Percentiles rank a stretch among this genome's conserved stretches.
phyloP scores from a whole-genome alignment of 2,888 invertebrate genomes.

The Drosophila mimica region DNA sequence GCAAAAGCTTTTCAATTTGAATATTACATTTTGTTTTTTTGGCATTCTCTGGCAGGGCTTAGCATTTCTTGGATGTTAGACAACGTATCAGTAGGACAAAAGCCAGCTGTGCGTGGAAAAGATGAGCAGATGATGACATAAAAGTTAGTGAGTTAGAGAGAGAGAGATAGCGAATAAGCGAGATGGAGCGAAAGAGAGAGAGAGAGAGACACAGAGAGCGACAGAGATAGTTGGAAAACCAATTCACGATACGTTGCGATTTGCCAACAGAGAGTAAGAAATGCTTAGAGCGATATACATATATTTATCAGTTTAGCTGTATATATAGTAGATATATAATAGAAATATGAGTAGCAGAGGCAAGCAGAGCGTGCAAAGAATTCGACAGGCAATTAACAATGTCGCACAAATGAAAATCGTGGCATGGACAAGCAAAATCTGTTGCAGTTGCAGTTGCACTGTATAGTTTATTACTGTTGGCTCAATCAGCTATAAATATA shows the following conservation, averaged over 20 bases:
- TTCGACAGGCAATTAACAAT: constrained; percentile 45
- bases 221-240: constrained; percentile 9
- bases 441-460: constrained; percentile 18
- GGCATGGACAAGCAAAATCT: constrained; percentile 41
- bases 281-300: not conserved
- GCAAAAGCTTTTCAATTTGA: constrained; percentile 72
- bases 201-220: constrained; percentile 9
- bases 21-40: constrained; percentile 66
- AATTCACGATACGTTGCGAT: constrained; percentile 21
- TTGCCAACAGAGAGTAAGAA: constrained; percentile 23
- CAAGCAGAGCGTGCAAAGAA: constrained; percentile 60
- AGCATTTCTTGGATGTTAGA: constrained; percentile 79
- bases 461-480: constrained; percentile 14
- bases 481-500: constrained; percentile 52
- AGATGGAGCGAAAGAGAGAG: constrained; percentile 6
- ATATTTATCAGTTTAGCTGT: not conserved
- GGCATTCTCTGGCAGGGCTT: constrained; percentile 67
- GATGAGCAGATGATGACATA: constrained; percentile 50
- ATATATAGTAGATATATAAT: not conserved
- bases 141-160: constrained; percentile 26
- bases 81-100: constrained; percentile 81
- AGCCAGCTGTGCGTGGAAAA: constrained; percentile 81
- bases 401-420: constrained; percentile 42
- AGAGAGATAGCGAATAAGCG: constrained; percentile 12
- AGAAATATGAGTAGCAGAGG: constrained; percentile 38